phyloP scores from a whole-genome alignment of 1,140 invertebrate species.

The Leptinotarsa texana region DNA sequence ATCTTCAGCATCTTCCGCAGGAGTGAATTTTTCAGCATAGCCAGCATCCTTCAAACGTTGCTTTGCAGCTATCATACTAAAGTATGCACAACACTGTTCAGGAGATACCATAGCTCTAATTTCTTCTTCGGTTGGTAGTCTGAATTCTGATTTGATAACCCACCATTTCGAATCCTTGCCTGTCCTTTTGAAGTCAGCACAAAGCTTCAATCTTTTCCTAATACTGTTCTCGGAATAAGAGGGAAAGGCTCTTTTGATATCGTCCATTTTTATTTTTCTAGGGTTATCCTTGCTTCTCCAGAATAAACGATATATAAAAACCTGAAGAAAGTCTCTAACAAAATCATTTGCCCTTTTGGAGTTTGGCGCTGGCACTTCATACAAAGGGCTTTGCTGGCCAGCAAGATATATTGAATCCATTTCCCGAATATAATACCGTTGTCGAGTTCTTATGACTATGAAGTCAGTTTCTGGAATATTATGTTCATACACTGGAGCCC shows the following conservation, averaged over 20 bases:
- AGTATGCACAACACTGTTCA: conserved; percentile 98
- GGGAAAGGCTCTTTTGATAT: conserved; percentile 96
- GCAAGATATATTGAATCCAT: conserved; percentile 88
- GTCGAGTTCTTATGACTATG: conserved; percentile 86
- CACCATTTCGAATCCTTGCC: conserved; percentile 91
- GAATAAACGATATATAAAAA: conserved; percentile 97
- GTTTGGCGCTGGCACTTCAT: conserved; percentile 98
- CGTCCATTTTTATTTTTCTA: conserved; percentile 96
- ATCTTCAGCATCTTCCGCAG: conserved; percentile 97
- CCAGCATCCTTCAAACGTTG: conserved; percentile 94
- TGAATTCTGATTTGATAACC: conserved; percentile 96
- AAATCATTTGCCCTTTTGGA: conserved; percentile 99
- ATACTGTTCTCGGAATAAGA: conserved; percentile 97
- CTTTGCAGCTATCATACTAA: conserved; percentile 96
- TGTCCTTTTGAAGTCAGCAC: conserved; percentile 98
- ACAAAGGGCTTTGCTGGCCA: conserved; percentile 95
- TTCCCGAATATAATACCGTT: conserved; percentile 89
- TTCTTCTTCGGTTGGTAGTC: conserved; percentile 96
- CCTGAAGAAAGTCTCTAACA: conserved; percentile 86
- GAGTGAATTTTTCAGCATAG: conserved; percentile 98
- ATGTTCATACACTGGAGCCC: conserved; percentile 92
- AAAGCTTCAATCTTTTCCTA: conserved; percentile 93
- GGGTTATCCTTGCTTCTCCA: conserved; percentile 94
- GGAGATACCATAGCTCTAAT: conserved; percentile 97
- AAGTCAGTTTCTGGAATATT: conserved; percentile 84